Evolutionary conservation across 1,140 invertebrate genomes (phyloP).

Genomic region (Papilio xuthus): DNA sequence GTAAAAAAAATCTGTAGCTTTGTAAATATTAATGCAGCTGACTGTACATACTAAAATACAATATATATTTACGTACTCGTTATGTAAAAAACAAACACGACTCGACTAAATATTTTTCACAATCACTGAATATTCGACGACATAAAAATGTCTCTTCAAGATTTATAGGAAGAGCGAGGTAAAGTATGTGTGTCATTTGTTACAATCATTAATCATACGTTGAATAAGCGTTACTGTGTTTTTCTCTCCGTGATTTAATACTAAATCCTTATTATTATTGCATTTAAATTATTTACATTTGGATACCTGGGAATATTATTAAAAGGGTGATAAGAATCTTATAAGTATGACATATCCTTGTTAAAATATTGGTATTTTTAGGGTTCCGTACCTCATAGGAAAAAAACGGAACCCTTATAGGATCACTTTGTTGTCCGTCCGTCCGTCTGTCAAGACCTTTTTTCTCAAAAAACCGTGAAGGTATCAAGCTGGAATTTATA

Average conservation of each 20-base stretch:
- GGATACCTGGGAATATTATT: not conserved
- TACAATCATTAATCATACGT: conserved; percentile 35
- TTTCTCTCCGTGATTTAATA: conserved; percentile 37
- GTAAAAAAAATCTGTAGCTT: too few relatives aligned
- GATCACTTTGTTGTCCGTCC: too few relatives aligned
- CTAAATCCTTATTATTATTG: conserved; percentile 18
- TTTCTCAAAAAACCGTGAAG: too few relatives aligned
- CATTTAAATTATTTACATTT: not conserved
- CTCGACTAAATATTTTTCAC: conserved; percentile 34
- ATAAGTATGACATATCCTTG: too few relatives aligned
- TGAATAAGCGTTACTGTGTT: conserved; percentile 35
- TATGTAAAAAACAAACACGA: not conserved
- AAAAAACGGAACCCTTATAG: too few relatives aligned
- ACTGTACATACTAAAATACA: too few relatives aligned
- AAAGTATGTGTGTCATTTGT: conserved; percentile 34
- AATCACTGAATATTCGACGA: conserved; percentile 24
- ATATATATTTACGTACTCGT: not conserved
- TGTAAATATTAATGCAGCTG: too few relatives aligned
- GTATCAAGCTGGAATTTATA: too few relatives aligned
- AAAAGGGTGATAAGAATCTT: not conserved
- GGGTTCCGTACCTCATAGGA: too few relatives aligned
- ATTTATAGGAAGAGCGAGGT: conserved; percentile 31
- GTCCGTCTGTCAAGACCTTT: too few relatives aligned
- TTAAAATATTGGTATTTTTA: too few relatives aligned
- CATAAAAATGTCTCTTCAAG: conserved; percentile 26